Evolutionary conservation across 2,888 invertebrate species (phyloP).

Genomic region (Hipparchia semele): DNA sequence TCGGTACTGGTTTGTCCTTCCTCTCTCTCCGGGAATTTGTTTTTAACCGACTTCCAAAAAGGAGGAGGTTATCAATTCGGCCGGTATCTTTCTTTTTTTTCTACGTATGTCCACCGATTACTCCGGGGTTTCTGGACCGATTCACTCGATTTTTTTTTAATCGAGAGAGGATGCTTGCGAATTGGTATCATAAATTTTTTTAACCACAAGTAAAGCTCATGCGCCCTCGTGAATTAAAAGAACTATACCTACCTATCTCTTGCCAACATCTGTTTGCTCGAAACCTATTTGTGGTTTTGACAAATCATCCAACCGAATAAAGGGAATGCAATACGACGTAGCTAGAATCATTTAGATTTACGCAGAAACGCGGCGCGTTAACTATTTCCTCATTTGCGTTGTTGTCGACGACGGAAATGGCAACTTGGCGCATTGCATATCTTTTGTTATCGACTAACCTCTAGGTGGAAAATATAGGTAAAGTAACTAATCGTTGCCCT

Average conservation of each 20-base stretch:
- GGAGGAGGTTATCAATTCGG: no score
- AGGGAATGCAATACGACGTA: slow-evolving; percentile 8
- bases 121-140: no score
- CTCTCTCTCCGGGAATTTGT: no score
- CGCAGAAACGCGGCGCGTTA: slow-evolving; percentile 27
- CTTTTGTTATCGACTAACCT: slow-evolving; percentile 14
- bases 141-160: no score
- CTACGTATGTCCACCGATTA: no score
- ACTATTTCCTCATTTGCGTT: slow-evolving; percentile 32
- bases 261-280: slow-evolving; percentile 11
- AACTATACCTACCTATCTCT: neutral
- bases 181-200: no score
- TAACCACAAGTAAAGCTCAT: no score
- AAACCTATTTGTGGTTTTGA: slow-evolving; percentile 24
- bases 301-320: slow-evolving; percentile 18
- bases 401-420: slow-evolving; percentile 18
- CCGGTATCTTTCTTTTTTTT: no score
- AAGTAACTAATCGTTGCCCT: neutral
- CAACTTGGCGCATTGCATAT: slow-evolving; percentile 20
- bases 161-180: no score
- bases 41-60: no score
- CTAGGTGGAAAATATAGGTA: neutral
- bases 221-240: no score
- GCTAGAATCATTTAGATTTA: slow-evolving; percentile 25
- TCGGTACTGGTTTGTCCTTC: no score